A percentile compares a stretch with the other conserved stretches of the same genome.
Evolutionary conservation across 2,888 invertebrate genomes (phyloP).

Genomic region (Clitarchus hookeri): DNA sequence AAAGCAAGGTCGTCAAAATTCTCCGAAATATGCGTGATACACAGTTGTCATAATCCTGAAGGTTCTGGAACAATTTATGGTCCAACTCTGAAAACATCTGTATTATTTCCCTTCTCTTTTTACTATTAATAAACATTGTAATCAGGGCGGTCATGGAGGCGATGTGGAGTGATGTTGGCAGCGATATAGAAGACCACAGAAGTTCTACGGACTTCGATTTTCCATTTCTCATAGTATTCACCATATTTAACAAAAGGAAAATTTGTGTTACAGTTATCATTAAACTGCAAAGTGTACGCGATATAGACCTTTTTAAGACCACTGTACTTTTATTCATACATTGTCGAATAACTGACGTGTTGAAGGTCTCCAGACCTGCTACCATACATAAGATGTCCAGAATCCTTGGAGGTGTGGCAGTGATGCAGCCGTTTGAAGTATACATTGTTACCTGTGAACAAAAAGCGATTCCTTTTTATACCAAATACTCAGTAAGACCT

Average conservation of each 20-base stretch:
- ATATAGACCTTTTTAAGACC: not conserved
- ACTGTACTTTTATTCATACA: not conserved
- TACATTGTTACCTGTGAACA: no score
- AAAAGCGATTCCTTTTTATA: no score
- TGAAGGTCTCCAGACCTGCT: not conserved
- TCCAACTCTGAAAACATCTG: no score
- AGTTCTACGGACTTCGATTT: not conserved
- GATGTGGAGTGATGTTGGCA: not conserved
- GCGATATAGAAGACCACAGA: not conserved
- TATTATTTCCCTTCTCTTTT: not conserved
- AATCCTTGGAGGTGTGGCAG: no score
- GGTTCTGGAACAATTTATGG: no score
- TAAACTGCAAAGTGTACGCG: not conserved
- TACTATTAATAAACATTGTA: not conserved
- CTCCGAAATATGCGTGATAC: no score
- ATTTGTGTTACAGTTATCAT: not conserved
- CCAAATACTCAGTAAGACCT: no score
- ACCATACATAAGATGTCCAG: no score
- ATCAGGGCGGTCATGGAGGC: not conserved
- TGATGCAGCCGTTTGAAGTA: no score
- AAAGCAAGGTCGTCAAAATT: no score
- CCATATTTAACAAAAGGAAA: not conserved
- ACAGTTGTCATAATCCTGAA: no score
- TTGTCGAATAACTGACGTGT: not conserved
- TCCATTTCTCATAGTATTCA: not conserved